A percentile compares a stretch with the other conserved stretches of the same genome.
phyloP scores from a whole-genome alignment of 2,888 invertebrate species.

The Bruchidius siliquastri region DNA sequence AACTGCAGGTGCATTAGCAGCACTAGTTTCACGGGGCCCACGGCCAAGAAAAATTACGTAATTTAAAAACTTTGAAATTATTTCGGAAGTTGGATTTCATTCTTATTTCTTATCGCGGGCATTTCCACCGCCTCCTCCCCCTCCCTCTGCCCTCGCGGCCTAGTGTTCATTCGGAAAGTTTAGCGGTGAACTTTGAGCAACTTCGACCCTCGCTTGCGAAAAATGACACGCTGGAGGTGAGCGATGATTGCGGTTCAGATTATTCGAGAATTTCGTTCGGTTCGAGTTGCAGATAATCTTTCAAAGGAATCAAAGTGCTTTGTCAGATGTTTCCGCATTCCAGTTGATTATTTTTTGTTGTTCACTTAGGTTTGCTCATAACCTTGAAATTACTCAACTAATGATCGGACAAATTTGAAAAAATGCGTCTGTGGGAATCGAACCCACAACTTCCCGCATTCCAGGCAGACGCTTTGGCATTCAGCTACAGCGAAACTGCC shows the following conservation, averaged over 20 bases:
- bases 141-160: background rate
- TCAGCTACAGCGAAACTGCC: no score
- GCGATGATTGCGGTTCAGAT: background rate
- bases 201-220: background rate
- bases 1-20: background rate
- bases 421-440: no score
- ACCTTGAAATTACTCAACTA: no score
- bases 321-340: no score
- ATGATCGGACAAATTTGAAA: no score
- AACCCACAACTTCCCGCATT: no score
- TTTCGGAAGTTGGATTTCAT: slow-evolving; percentile 17
- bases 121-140: background rate
- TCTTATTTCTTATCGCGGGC: slow-evolving; percentile 10
- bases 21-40: background rate
- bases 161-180: background rate
- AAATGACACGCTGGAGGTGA: background rate
- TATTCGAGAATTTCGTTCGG: background rate
- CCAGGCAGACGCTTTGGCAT: no score
- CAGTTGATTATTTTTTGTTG: no score
- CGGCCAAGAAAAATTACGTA: slow-evolving; percentile 15
- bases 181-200: background rate
- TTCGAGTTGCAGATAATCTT: background rate
- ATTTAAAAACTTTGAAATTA: slow-evolving; percentile 21
- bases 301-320: background rate
- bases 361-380: no score